Evolutionary conservation across 2,888 invertebrate genomes (phyloP).

Genomic region (Apodemia mormo): DNA sequence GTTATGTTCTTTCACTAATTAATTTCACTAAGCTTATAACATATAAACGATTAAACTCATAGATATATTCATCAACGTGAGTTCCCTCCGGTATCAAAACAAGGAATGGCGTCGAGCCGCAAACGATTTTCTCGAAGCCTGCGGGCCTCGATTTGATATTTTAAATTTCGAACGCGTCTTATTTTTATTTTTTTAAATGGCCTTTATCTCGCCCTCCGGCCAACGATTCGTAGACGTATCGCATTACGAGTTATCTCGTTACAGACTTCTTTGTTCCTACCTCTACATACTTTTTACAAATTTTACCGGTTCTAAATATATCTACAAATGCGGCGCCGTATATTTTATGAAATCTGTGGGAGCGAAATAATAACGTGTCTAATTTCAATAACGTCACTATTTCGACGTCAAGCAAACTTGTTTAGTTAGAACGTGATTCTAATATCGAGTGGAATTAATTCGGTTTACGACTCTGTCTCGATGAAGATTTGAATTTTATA

Average conservation of each 20-base stretch:
- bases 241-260: conserved; percentile 76
- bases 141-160: conserved; percentile 58
- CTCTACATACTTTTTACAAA: conserved; percentile 52
- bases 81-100: conserved; percentile 29
- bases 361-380: conserved; percentile 61
- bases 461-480: conserved; percentile 51
- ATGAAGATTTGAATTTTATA: conserved; percentile 62
- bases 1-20: neutral
- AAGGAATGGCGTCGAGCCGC: conserved; percentile 28
- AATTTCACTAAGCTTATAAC: neutral
- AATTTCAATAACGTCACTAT: conserved; percentile 70
- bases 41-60: conserved; percentile 19
- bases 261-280: conserved; percentile 58
- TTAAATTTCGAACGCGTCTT: conserved; percentile 65
- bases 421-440: conserved; percentile 70
- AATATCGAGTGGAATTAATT: conserved; percentile 71
- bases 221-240: conserved; percentile 71
- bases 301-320: conserved; percentile 56
- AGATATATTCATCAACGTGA: conserved; percentile 23
- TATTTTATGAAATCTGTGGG: conserved; percentile 70
- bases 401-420: conserved; percentile 66
- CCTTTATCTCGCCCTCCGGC: conserved; percentile 71
- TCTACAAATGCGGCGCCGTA: conserved; percentile 51
- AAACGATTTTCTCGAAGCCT: conserved; percentile 31
- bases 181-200: conserved; percentile 58